Evolutionary conservation across 1,140 invertebrate species (phyloP).

Genomic region (Stegodyphus mimosarum): DNA sequence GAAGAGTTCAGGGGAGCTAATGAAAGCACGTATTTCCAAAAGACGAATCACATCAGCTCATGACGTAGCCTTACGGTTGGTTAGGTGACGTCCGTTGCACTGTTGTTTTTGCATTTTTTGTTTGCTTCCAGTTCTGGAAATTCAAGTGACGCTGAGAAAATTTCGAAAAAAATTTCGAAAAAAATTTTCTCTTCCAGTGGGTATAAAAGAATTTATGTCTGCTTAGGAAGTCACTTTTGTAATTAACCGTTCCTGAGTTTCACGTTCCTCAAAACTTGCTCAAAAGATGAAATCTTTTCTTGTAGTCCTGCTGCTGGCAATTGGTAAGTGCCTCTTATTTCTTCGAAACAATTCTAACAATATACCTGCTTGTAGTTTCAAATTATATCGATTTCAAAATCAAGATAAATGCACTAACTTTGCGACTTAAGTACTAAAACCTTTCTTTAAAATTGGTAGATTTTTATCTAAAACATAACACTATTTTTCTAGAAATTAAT

Average conservation of each 20-base stretch:
- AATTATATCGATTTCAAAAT: too few species aligned
- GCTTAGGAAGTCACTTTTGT: background rate
- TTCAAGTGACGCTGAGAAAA: background rate
- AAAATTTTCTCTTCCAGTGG: background rate
- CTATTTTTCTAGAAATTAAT: too few species aligned
- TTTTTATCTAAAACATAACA: too few species aligned
- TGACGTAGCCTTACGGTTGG: conserved; percentile 23
- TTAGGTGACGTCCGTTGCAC: conserved; percentile 21
- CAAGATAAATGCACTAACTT: too few species aligned
- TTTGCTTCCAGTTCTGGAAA: conserved; percentile 1
- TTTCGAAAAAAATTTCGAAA: background rate
- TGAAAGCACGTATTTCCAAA: background rate
- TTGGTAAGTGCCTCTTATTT: conserved; percentile 21
- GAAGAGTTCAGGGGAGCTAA: background rate
- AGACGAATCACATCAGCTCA: conserved; percentile 23
- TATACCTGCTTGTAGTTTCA: too few species aligned
- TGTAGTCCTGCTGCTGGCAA: conserved; percentile 13
- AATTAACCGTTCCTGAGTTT: background rate
- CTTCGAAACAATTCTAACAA: background rate
- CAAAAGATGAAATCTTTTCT: conserved; percentile 32
- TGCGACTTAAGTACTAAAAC: too few species aligned
- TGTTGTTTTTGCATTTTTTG: background rate
- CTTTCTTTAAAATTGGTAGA: too few species aligned
- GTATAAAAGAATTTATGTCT: conserved; percentile 33
- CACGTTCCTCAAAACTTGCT: background rate